A percentile compares a stretch with the other conserved stretches of the same genome.
phyloP scores from a whole-genome alignment of 2,888 invertebrate species.

The Dysmachus trigonus region DNA sequence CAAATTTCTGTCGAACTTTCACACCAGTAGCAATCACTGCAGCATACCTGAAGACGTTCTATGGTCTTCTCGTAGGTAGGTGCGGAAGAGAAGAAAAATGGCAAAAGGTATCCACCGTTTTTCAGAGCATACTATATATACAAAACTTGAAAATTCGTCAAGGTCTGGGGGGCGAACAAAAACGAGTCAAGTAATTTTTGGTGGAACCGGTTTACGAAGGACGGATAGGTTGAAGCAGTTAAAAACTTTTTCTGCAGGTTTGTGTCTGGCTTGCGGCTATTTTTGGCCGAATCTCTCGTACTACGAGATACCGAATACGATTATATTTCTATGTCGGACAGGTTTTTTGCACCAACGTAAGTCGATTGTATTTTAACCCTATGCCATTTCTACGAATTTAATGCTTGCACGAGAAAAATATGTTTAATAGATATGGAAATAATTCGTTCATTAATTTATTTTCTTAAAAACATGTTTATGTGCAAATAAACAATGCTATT shows the following conservation, averaged over 20 bases:
- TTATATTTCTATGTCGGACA: background rate
- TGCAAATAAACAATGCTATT: background rate
- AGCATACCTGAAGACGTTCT: background rate
- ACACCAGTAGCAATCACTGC: background rate
- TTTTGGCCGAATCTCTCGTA: background rate
- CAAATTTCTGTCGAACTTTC: background rate
- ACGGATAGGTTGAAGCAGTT: conserved; percentile 3
- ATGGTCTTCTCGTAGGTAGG: background rate
- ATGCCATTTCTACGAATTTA: background rate
- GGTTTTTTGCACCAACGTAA: background rate
- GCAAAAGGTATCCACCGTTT: background rate
- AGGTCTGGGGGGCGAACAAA: background rate
- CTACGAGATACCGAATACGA: background rate
- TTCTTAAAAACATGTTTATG: background rate
- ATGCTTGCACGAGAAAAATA: background rate
- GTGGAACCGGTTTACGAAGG: conserved; percentile 5
- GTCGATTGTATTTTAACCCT: background rate
- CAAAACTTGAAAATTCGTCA: conserved; percentile 5
- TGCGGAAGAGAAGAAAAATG: background rate
- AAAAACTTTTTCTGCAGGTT: background rate
- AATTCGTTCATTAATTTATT: background rate
- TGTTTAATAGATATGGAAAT: background rate
- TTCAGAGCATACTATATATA: background rate
- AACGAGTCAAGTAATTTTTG: background rate
- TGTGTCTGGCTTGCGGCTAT: background rate